Base-by-base conservation (phyloP, 2,797 vertebrate genomes). In the Caiman crocodilus region DNA sequence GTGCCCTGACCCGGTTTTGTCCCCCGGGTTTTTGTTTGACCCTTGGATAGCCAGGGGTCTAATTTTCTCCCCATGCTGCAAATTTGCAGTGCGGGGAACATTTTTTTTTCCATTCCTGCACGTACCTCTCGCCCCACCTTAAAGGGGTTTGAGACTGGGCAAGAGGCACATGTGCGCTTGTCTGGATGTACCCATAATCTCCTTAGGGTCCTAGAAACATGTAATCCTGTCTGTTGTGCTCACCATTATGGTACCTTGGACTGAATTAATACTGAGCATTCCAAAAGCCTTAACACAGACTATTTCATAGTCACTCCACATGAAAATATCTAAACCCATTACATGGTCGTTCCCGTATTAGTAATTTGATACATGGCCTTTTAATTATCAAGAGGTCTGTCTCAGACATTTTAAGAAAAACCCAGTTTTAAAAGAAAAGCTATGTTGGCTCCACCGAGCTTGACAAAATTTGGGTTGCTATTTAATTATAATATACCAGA, bases 401-500 rank as follows among this genome's bases (percentile, higher is more conserved):
- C 14, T 42, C 63, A 58, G 25, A 32, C 14, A 74, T 89, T 89
- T 60, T 63, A 26, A 63, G 4, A 5, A n/a, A 79, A 58, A 32
- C 0, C 1, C 1, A 12, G 1, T 50, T 89, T 80, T 7, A 42
- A 84, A 92, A 84, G 7, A 94, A 56, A 4, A 89, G 12, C 2
- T 88, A 90, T 93, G 92, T 85, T 84, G 90, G 85, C 92, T 87
- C 84, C 77, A 76, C 35, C 23, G 95, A 94, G 65, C 50, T 85
- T 94, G 85, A 88, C 35, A 89, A 85, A 87, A 59, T 91, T 78
- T 92, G 69, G 12, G 18, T 92, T 94, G 16, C 56, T 87, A 78
- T 76, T 5, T 75, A 96, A 90, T 92, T 95, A 90, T 92, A 95
- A 93, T 90, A 91, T 82, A 61, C 56, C 79, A 90, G 82, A 71